phyloP scores from a whole-genome alignment of 2,113 vertebrate species.

The Chaetodon auriga region DNA sequence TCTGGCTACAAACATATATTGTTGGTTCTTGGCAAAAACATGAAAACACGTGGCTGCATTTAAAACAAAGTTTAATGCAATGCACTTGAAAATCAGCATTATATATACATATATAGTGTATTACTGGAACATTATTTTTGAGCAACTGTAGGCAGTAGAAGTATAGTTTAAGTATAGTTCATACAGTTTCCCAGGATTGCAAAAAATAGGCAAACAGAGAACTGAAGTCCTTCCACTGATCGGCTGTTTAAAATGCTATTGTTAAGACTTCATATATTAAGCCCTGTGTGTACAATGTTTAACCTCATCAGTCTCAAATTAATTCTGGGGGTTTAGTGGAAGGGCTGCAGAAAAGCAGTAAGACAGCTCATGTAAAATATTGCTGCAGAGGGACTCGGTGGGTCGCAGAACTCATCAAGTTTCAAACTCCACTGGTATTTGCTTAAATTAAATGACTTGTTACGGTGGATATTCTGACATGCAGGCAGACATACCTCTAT shows the following conservation, averaged over 20 bases:
- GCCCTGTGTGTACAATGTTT: slow-evolving; percentile 36
- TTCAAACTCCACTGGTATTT: slow-evolving; percentile 55
- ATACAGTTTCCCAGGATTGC: neutral
- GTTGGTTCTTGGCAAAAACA: neutral
- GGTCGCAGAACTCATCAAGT: slow-evolving; percentile 62
- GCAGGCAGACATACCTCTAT: neutral
- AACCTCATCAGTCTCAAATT: slow-evolving; percentile 57
- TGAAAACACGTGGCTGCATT: neutral
- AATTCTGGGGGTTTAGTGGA: slow-evolving; percentile 37
- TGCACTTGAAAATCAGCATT: neutral
- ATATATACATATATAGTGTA: no score
- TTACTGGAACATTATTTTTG: no score
- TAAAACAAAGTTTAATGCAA: neutral
- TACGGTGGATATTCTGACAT: slow-evolving; percentile 52
- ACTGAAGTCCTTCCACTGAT: neutral
- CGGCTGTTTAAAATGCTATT: neutral
- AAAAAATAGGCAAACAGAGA: neutral
- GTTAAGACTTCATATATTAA: slow-evolving; percentile 5
- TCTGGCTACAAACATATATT: neutral
- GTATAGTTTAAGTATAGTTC: no score
- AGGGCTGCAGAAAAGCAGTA: slow-evolving; percentile 35
- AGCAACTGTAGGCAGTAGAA: no score
- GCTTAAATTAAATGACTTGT: slow-evolving; percentile 69
- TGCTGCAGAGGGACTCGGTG: slow-evolving; percentile 31
- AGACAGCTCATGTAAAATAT: slow-evolving; percentile 60